phyloP scores from a whole-genome alignment of 2,113 vertebrate genomes.

The Larimichthys polyactis region DNA sequence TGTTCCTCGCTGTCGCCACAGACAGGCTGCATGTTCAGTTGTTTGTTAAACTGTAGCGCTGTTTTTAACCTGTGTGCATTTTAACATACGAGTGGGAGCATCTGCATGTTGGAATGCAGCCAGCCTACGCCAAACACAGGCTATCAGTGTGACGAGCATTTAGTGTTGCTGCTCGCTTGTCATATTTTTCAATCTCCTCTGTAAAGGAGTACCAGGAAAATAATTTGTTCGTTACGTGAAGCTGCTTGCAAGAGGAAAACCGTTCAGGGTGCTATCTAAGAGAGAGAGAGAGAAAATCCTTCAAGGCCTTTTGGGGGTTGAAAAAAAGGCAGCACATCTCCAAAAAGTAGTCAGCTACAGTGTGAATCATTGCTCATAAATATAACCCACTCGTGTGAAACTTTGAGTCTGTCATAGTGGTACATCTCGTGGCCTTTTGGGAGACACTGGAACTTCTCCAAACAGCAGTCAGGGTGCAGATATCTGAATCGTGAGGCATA shows the following conservation, averaged over 20 bases:
- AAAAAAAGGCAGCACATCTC: slow-evolving; percentile 30
- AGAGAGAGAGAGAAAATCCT: slow-evolving; percentile 1
- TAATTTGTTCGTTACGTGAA: slow-evolving; percentile 15
- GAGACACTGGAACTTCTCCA: slow-evolving; percentile 43
- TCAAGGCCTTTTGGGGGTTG: slow-evolving; percentile 19
- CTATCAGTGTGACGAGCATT: background rate
- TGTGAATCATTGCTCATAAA: slow-evolving; percentile 45
- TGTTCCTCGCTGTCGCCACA: background rate
- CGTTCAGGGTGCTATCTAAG: slow-evolving; percentile 10
- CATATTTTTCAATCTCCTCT: background rate
- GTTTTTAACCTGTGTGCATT: slow-evolving; percentile 12
- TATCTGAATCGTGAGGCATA: slow-evolving; percentile 18
- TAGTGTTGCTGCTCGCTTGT: background rate
- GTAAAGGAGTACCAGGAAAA: background rate
- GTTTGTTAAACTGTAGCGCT: background rate
- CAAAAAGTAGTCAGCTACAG: slow-evolving; percentile 28
- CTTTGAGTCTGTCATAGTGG: slow-evolving; percentile 26
- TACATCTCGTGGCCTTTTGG: slow-evolving; percentile 41
- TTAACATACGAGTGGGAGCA: slow-evolving; percentile 6
- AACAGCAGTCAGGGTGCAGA: slow-evolving; percentile 16
- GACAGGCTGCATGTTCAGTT: background rate
- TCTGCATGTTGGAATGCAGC: background rate
- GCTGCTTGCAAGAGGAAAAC: slow-evolving; percentile 20
- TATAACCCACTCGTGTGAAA: slow-evolving; percentile 38
- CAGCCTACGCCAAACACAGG: background rate